Conservation (phyloP, 2,888 invertebrate species). For the Hemicrepidius hirtus region DNA sequence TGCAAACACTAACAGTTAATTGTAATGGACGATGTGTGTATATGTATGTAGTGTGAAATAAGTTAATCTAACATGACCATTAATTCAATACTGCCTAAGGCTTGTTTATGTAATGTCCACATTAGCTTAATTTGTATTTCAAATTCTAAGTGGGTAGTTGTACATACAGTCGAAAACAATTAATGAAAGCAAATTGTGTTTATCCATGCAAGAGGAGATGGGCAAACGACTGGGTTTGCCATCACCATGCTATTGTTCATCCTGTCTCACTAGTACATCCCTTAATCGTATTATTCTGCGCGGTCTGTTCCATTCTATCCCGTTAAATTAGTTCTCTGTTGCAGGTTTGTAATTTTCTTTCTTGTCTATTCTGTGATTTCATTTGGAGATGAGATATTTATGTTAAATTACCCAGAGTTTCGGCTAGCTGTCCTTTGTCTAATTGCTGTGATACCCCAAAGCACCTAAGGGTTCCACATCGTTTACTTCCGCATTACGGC, state of each 20-base stretch:
- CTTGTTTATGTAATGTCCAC: slow-evolving; percentile 10
- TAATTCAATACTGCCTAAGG: slow-evolving; percentile 4
- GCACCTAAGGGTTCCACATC: slow-evolving; percentile 8
- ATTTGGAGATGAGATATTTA: slow-evolving; percentile 38
- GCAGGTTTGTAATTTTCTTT: slow-evolving; percentile 43
- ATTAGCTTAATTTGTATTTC: slow-evolving; percentile 22
- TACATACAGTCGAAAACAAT: slow-evolving; percentile 39
- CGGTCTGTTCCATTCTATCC: slow-evolving; percentile 41
- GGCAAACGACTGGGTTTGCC: slow-evolving; percentile 40
- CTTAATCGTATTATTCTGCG: slow-evolving; percentile 50
- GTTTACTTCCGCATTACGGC: slow-evolving; percentile 3
- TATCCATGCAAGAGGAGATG: slow-evolving; percentile 44
- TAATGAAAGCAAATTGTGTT: slow-evolving; percentile 46
- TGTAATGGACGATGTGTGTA: not conserved
- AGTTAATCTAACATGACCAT: not conserved
- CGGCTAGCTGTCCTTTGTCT: slow-evolving; percentile 18
- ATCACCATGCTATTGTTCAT: slow-evolving; percentile 47
- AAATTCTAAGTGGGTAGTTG: slow-evolving; percentile 19
- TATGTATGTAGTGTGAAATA: not conserved
- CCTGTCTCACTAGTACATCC: slow-evolving; percentile 49
- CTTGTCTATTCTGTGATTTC: slow-evolving; percentile 33
- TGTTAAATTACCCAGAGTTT: slow-evolving; percentile 32
- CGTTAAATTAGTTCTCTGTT: slow-evolving; percentile 47
- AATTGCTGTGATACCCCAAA: not conserved
- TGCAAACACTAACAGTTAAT: too few species aligned